phyloP scores from a whole-genome alignment of 1,140 invertebrate species.

The Contarinia nasturtii region DNA sequence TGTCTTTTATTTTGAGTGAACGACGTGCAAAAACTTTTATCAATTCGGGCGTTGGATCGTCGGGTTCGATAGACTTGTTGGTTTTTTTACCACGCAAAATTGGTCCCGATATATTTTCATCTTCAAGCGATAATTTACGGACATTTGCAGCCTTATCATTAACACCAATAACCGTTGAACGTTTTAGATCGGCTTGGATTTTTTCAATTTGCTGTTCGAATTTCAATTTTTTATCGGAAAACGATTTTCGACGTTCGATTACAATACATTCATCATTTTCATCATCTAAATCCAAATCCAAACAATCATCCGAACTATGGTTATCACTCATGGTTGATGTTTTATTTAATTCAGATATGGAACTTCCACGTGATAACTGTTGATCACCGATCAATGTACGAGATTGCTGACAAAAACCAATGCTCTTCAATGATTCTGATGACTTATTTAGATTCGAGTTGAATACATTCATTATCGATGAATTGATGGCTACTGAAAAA shows the following conservation, averaged over 20 bases:
- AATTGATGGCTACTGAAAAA: conserved; percentile 8
- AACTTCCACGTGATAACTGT: no score
- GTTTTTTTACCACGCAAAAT: conserved; percentile 32
- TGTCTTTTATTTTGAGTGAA: conserved; percentile 55
- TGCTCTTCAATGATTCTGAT: no score
- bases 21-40: conserved; percentile 61
- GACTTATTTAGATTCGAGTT: no score
- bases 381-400: no score
- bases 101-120: conserved; percentile 13
- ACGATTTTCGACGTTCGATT: conserved; percentile 15
- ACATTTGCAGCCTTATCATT: conserved; percentile 9
- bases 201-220: conserved; percentile 13
- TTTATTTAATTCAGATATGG: no score
- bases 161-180: background rate
- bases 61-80: conserved; percentile 7
- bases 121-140: conserved; percentile 9
- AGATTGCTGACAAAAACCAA: no score
- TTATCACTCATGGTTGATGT: no score
- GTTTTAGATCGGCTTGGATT: conserved; percentile 11
- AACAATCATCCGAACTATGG: no score
- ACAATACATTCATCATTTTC: background rate
- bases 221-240: conserved; percentile 13
- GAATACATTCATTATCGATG: conserved; percentile 3
- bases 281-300: background rate
- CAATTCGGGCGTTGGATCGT: conserved; percentile 41